phyloP scores from a whole-genome alignment of 30 jellyfish, hydroid and myxozoan species.

The Sanderia malayensis region DNA sequence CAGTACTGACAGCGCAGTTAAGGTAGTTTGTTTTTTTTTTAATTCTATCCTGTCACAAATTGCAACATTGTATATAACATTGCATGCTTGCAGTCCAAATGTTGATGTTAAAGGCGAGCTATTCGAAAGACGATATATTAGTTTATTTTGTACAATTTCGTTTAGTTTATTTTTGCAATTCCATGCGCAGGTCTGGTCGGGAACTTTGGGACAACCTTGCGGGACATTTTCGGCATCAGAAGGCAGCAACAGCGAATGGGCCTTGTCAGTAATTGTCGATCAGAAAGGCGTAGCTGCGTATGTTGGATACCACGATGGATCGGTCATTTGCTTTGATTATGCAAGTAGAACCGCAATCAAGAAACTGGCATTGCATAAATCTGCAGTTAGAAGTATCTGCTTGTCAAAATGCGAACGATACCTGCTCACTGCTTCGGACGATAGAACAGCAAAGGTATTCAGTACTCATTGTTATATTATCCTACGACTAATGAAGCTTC shows the following conservation, averaged over 20 bases:
- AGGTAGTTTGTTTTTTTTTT: too few species aligned
- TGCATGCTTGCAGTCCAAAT: too few species aligned
- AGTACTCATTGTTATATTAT: too few species aligned
- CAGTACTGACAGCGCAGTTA: constrained; percentile 58
- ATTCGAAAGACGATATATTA: too few species aligned
- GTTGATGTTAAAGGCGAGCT: too few species aligned
- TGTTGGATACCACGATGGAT: constrained; percentile 80
- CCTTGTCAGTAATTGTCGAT: constrained; percentile 69
- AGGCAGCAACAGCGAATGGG: constrained; percentile 38
- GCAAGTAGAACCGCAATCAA: constrained; percentile 8
- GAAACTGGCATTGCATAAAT: constrained; percentile 39
- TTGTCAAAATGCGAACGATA: constrained; percentile 8
- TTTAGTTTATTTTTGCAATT: background rate
- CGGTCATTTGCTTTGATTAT: constrained; percentile 28
- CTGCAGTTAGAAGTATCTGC: constrained; percentile 62
- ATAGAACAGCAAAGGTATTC: constrained; percentile 42
- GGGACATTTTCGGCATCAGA: constrained; percentile 9
- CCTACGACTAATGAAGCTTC: too few species aligned
- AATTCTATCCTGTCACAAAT: too few species aligned
- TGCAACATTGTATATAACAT: too few species aligned
- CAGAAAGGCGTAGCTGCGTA: constrained; percentile 11
- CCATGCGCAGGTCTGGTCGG: constrained; percentile 76
- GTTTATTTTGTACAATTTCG: too few species aligned
- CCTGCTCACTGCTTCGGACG: constrained; percentile 61
- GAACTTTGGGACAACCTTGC: constrained; percentile 65